phyloP scores from a whole-genome alignment of 2,113 vertebrate species.

The Ploceus nigricollis region DNA sequence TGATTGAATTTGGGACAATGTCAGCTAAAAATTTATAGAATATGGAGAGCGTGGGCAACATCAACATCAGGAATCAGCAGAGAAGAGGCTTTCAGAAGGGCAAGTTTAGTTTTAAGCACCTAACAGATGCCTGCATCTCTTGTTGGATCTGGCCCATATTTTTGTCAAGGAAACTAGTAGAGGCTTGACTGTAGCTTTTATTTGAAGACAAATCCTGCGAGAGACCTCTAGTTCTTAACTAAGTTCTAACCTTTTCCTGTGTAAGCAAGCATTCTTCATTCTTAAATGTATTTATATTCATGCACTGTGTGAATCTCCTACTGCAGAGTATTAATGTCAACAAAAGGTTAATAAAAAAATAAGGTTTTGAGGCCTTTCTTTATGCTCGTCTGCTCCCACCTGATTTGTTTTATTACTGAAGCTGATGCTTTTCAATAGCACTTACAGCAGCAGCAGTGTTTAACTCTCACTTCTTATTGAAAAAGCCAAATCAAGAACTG shows the following conservation, averaged over 20 bases:
- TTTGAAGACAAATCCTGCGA: conserved; percentile 32
- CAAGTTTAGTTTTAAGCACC: not conserved
- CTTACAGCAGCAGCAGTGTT: not conserved
- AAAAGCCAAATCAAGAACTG: conserved; percentile 28
- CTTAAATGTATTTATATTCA: not conserved
- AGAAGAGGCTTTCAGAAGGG: not conserved
- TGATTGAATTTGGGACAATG: not conserved
- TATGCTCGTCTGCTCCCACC: not conserved
- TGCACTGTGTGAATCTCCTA: not conserved
- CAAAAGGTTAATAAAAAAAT: conserved; percentile 62
- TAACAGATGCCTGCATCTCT: not conserved
- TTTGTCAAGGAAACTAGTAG: not conserved
- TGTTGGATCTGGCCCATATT: not conserved
- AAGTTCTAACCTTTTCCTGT: conserved; percentile 47
- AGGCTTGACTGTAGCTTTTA: not conserved
- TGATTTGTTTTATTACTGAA: conserved; percentile 39
- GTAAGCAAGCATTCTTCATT: not conserved
- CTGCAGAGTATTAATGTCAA: conserved; percentile 48
- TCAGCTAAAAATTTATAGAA: not conserved
- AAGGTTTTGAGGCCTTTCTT: not conserved
- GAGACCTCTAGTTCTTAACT: not conserved
- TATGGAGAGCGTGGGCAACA: not conserved
- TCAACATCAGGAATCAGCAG: not conserved
- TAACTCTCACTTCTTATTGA: conserved; percentile 32
- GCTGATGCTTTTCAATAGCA: conserved; percentile 2